Conservation (phyloP, 2,888 invertebrate genomes). For the Cephus sareptanus region DNA sequence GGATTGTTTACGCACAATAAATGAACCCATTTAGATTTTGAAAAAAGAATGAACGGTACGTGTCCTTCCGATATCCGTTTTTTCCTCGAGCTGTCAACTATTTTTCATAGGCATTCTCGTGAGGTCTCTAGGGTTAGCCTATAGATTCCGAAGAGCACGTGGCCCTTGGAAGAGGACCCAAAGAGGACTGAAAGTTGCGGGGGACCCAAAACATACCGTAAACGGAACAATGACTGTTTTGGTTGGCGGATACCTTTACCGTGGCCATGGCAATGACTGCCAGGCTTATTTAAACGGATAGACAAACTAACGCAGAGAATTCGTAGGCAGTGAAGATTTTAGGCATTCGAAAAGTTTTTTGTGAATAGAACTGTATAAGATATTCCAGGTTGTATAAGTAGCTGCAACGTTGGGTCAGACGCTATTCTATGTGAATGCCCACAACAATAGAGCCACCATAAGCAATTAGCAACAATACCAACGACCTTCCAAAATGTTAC, state of each 20-base stretch:
- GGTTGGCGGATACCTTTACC: slow-evolving; percentile 33
- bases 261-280: background rate
- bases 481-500: background rate
- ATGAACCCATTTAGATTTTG: background rate
- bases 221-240: slow-evolving; percentile 57
- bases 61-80: background rate
- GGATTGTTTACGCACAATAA: background rate
- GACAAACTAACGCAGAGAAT: background rate
- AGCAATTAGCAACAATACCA: slow-evolving; percentile 58
- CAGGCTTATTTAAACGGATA: background rate
- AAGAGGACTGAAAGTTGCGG: slow-evolving; percentile 21
- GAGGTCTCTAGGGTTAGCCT: background rate
- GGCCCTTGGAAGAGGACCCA: background rate
- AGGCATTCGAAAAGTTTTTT: background rate
- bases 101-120: background rate
- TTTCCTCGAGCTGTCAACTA: background rate
- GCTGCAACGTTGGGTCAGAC: background rate
- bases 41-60: background rate
- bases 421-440: background rate
- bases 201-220: slow-evolving; percentile 53
- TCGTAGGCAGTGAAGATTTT: background rate
- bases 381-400: background rate
- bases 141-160: background rate
- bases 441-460: background rate
- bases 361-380: background rate